phyloP scores from a whole-genome alignment of 2,113 vertebrate species.

The Aplodontia rufa region DNA sequence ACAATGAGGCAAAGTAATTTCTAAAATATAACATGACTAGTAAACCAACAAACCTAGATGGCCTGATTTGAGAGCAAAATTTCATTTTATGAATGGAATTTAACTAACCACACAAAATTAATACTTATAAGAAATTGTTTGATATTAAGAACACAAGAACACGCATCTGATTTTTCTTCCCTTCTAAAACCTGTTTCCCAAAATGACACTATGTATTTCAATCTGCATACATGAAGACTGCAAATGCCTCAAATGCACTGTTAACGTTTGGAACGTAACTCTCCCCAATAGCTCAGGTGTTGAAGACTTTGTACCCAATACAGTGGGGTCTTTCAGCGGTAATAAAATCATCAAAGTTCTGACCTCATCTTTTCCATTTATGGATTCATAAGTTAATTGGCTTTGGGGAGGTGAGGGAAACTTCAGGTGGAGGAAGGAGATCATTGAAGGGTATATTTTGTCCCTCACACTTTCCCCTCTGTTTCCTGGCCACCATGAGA shows the following conservation, averaged over 20 bases:
- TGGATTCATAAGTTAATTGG: too few species aligned
- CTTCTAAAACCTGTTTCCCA: neutral
- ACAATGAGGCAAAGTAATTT: neutral
- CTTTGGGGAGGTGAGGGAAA: too few species aligned
- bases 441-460: too few species aligned
- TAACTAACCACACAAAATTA: neutral
- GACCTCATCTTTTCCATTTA: too few species aligned
- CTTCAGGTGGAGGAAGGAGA: too few species aligned
- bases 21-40: neutral
- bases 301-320: too few species aligned
- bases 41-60: neutral
- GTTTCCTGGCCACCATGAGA: too few species aligned
- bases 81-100: neutral
- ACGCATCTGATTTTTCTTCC: neutral
- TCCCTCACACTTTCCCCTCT: too few species aligned
- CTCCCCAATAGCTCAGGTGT: too few species aligned
- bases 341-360: neutral
- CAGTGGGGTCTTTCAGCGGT: neutral
- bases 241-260: neutral
- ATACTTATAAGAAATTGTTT: neutral
- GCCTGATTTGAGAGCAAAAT: neutral
- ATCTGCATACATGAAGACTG: neutral
- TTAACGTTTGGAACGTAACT: neutral
- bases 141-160: neutral
- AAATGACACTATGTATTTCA: conserved; percentile 25